These are phyloP conservation scores for Cheilosia variabilis DNA, from an alignment of 2,888 invertebrate genomes.

Conservation along the genomic window DNA sequence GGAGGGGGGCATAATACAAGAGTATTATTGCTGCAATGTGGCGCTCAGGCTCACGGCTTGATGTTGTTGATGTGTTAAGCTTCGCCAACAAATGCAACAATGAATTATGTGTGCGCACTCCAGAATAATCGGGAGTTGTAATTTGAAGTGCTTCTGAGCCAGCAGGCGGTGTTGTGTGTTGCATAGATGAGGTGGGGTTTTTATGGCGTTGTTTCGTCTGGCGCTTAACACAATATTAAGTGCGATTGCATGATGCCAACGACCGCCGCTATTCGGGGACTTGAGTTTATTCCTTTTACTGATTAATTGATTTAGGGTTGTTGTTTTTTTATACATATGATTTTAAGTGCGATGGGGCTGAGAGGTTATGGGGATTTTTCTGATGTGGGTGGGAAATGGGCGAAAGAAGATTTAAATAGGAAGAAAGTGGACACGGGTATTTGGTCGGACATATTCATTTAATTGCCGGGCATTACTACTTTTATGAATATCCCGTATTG, in stretches of 20 bases:
- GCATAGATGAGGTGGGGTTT: not conserved
- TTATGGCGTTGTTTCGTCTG: slow-evolving; percentile 48
- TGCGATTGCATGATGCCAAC: slow-evolving; percentile 14
- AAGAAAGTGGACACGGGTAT: no score
- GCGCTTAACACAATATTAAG: slow-evolving; percentile 67
- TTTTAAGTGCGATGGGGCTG: slow-evolving; percentile 31
- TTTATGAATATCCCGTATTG: no score
- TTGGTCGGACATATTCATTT: no score
- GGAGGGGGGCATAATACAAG: not conserved
- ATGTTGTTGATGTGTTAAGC: slow-evolving; percentile 66
- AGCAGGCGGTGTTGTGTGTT: not conserved
- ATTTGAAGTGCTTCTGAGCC: slow-evolving; percentile 56
- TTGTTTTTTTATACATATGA: slow-evolving; percentile 6
- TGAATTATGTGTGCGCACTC: slow-evolving; percentile 70
- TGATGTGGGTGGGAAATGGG: no score
- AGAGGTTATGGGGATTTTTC: no score
- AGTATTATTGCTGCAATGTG: slow-evolving; percentile 15
- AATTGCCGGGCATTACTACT: no score
- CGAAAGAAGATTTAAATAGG: no score
- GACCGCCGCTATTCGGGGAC: slow-evolving; percentile 17
- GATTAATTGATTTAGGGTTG: slow-evolving; percentile 54
- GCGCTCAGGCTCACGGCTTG: slow-evolving; percentile 28
- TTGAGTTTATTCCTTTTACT: slow-evolving; percentile 44
- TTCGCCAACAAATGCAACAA: slow-evolving; percentile 67
- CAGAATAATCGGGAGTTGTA: slow-evolving; percentile 61